Conservation (phyloP, 2,113 vertebrate species). For the Neofelis nebulosa region DNA sequence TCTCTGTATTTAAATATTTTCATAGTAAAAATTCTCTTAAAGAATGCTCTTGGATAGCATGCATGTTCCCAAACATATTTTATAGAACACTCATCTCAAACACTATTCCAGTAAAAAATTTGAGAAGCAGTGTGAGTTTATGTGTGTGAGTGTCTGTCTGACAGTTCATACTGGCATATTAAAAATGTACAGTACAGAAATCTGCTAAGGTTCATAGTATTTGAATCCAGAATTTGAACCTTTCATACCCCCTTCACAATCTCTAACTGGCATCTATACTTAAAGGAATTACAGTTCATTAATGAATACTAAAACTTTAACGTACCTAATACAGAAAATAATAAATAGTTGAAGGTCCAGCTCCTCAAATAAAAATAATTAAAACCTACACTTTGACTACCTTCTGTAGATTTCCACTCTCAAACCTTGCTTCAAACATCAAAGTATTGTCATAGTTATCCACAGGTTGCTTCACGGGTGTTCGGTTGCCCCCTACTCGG, state of each 20-base stretch:
- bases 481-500: conserved; percentile 78
- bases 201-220: background rate
- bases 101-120: background rate
- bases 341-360: conserved; percentile 3
- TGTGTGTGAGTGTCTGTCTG: background rate
- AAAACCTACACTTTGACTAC: conserved; percentile 87
- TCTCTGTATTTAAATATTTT: background rate
- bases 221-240: background rate
- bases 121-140: background rate
- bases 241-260: background rate
- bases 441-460: conserved; percentile 82
- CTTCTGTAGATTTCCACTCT: conserved; percentile 88
- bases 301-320: background rate
- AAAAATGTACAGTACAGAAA: conserved; percentile 1
- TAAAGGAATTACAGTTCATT: background rate
- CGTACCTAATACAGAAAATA: background rate
- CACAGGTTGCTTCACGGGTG: conserved; percentile 72
- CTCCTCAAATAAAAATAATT: conserved; percentile 66
- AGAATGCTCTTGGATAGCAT: background rate
- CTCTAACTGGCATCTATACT: background rate
- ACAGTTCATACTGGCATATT: background rate
- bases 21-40: background rate
- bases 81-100: background rate
- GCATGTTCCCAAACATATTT: background rate
- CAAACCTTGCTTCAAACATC: conserved; percentile 88